Percentiles rank a stretch among this genome's conserved stretches.
Evolutionary conservation across 2,797 vertebrate species (phyloP).

Genomic region (Sternarchorhynchus goeldii): DNA sequence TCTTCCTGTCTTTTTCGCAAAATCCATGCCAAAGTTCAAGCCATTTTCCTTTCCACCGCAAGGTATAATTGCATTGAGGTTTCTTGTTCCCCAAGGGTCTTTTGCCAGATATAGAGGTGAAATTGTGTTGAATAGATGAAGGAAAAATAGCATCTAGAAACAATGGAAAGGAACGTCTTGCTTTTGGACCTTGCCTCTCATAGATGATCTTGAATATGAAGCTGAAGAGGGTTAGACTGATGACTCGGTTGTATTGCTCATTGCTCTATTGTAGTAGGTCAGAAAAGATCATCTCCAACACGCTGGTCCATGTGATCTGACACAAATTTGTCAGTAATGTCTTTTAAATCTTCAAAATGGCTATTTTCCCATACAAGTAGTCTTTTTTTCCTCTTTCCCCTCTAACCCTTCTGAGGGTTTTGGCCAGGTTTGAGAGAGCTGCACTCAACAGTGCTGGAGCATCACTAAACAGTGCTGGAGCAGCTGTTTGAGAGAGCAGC

Average conservation of each 20-base stretch:
- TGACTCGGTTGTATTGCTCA: not conserved
- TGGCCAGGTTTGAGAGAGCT: not conserved
- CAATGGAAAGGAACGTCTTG: not conserved
- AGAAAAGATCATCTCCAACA: not conserved
- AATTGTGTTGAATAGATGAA: constrained; percentile 33
- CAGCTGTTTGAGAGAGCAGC: too few relatives aligned
- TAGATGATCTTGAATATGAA: not conserved
- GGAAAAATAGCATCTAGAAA: constrained; percentile 29
- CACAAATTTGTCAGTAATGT: not conserved
- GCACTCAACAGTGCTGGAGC: not conserved
- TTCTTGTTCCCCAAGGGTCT: not conserved
- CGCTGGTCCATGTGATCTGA: not conserved
- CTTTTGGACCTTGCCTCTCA: not conserved
- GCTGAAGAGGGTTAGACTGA: constrained; percentile 4
- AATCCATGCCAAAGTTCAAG: constrained; percentile 29
- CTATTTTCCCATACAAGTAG: not conserved
- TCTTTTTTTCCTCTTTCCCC: not conserved
- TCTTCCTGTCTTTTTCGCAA: not conserved
- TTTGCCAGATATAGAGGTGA: constrained; percentile 29
- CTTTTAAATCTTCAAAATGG: too few relatives aligned
- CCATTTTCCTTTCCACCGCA: constrained; percentile 12
- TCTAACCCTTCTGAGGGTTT: constrained; percentile 5
- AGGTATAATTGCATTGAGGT: constrained; percentile 26
- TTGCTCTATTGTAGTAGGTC: not conserved
- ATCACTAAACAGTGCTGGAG: not conserved